phyloP scores from a whole-genome alignment of 2,113 vertebrate genomes.

The Scolopax mira region DNA sequence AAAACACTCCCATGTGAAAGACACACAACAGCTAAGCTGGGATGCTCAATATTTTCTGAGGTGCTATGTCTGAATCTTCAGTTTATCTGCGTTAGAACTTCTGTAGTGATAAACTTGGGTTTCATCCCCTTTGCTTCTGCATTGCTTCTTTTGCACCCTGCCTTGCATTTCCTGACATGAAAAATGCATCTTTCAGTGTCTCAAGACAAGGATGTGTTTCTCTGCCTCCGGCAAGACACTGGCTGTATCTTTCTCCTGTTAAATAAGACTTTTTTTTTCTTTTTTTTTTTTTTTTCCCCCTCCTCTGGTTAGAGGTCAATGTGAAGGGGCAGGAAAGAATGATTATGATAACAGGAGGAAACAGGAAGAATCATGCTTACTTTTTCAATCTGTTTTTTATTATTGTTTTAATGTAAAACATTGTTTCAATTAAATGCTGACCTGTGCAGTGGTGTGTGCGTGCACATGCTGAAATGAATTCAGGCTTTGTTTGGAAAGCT shows the following conservation, averaged over 20 bases:
- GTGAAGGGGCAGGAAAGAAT: conserved; percentile 63
- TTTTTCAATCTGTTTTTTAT: conserved; percentile 73
- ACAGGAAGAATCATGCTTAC: conserved; percentile 70
- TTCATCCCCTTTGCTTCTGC: background rate
- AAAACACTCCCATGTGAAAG: background rate
- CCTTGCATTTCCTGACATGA: background rate
- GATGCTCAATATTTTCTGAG: background rate
- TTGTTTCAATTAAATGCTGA: conserved; percentile 71
- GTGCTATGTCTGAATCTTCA: background rate
- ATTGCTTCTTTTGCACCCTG: background rate
- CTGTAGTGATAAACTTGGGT: background rate
- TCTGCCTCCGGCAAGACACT: background rate
- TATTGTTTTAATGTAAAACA: conserved; percentile 71
- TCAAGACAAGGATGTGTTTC: background rate
- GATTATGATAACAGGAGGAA: conserved; percentile 72
- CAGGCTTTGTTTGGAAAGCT: conserved; percentile 67
- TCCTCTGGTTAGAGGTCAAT: conserved; percentile 31
- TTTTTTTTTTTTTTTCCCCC: too few relatives aligned
- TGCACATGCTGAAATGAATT: conserved; percentile 60
- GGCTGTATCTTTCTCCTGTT: background rate
- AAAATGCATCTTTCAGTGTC: background rate
- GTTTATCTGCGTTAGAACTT: background rate
- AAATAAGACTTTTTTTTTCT: background rate
- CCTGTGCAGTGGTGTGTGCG: conserved; percentile 34
- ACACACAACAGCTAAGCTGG: background rate